Evolutionary conservation across 2,888 invertebrate species (phyloP).

Genomic region (Achlya flavicornis): DNA sequence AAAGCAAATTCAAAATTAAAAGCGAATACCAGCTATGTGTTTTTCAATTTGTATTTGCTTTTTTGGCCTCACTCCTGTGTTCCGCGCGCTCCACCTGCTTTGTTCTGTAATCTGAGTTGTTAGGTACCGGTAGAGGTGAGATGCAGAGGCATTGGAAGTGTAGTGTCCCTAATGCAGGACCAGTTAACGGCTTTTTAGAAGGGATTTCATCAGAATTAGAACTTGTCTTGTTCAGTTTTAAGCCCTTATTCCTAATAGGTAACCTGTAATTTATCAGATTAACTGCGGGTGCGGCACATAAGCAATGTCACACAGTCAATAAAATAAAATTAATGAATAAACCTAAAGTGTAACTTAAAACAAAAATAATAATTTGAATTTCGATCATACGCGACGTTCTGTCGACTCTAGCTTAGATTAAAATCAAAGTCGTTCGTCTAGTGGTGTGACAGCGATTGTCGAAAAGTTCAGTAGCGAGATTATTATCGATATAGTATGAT

Average conservation of each 20-base stretch:
- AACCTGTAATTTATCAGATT: not conserved
- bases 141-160: not conserved
- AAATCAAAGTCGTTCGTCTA: constrained; percentile 44
- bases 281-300: not conserved
- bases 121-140: not conserved
- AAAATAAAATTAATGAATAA: not conserved
- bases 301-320: not conserved
- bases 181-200: not conserved
- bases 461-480: constrained; percentile 56
- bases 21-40: too few species aligned
- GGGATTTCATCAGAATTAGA: not conserved
- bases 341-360: too few species aligned
- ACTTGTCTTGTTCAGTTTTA: not conserved
- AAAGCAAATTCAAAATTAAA: too few species aligned
- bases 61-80: too few species aligned
- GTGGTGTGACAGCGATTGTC: constrained; percentile 67
- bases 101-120: too few species aligned
- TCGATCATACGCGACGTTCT: not conserved
- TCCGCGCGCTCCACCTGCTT: too few species aligned
- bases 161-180: not conserved
- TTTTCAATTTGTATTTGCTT: too few species aligned
- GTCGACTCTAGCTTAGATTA: not conserved
- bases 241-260: not conserved
- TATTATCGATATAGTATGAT: constrained; percentile 45
- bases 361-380: too few species aligned